Conservation (phyloP, 2,113 vertebrate species). For the Rhinopomastus cyanomelas region DNA sequence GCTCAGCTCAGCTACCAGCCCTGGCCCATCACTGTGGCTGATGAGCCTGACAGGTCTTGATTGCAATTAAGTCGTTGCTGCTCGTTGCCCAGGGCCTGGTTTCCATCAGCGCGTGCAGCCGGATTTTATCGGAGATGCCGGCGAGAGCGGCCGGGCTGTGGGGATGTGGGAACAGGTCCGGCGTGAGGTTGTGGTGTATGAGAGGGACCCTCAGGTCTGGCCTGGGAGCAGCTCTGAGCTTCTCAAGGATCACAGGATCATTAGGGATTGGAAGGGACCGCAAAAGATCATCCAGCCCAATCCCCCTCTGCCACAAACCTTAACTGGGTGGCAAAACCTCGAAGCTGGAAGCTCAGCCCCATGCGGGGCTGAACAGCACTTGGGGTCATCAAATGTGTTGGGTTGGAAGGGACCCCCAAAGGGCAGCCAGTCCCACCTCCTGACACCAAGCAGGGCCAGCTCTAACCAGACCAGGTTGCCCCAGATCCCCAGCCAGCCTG, state of each 20-base stretch:
- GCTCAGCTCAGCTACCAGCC: background rate
- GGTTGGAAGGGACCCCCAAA: too few relatives aligned
- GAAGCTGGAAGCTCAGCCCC: background rate
- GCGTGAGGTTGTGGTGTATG: fast-evolving
- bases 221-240: background rate
- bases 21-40: background rate
- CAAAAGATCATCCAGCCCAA: too few relatives aligned
- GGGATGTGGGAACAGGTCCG: background rate
- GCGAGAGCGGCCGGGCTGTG: background rate
- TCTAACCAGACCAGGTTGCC: too few relatives aligned
- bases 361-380: background rate
- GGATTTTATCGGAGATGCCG: background rate
- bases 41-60: background rate
- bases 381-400: too few relatives aligned
- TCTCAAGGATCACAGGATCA: too few relatives aligned
- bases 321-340: background rate
- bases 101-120: background rate
- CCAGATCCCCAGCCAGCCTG: too few relatives aligned
- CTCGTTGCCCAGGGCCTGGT: background rate
- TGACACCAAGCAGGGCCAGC: too few relatives aligned
- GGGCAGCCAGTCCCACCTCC: too few relatives aligned
- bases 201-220: background rate
- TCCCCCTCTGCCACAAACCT: too few relatives aligned
- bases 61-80: background rate
- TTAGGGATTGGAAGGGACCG: too few relatives aligned